Base-by-base conservation (phyloP, 2,797 vertebrate genomes). In the Sebastes itinus region DNA sequence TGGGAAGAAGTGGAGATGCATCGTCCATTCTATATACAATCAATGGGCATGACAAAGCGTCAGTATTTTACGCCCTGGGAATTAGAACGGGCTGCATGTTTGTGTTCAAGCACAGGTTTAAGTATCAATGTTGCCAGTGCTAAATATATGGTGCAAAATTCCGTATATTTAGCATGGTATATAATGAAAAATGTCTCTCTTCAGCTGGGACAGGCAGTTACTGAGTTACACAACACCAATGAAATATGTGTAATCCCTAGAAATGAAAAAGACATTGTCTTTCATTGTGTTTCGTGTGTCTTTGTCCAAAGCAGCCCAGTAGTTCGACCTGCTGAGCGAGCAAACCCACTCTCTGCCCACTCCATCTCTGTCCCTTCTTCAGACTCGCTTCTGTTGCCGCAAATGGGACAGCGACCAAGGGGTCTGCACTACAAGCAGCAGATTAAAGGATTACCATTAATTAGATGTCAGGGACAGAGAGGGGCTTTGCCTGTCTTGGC, bases 391-490 rank as follows among this genome's bases (percentile, higher is more conserved):
- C 89, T 92, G 89, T 89, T 91, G 92, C 94, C 89, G 92, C 94
- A 95, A 96, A 96, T 94, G 94, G 95, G 95, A 96, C 93, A 87
- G 92, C 90, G 84, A 95, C 95, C 95, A 89, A 87, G 88, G 86
- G 87, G 92, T 91, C 91, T 93, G 93, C 93, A 86, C 78, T 93
- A 95, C 94, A 95, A 95, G 93, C 91, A 90, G 69, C 70, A 96
- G 96, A 97, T 97, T 97, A 97, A 97, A 96, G 96, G 96, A 97
- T 97, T 97, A 97, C 92, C 97, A 97, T 97, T 97, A 97, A 98
- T 97, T 97, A 97, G 92, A 86, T 90, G 94, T 83, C 92, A 86
- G 83, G 94, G 94, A 95, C 94, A 92, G 87, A 94, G 94, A 93
- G 86, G 94, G 94, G 92, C 93, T 95, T 95, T 96, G 96, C 95